Evolutionary conservation across 1,140 invertebrate genomes (phyloP), one percentile per base, ranked within the genome.

Genomic region (Zaprionus taronus): DNA sequence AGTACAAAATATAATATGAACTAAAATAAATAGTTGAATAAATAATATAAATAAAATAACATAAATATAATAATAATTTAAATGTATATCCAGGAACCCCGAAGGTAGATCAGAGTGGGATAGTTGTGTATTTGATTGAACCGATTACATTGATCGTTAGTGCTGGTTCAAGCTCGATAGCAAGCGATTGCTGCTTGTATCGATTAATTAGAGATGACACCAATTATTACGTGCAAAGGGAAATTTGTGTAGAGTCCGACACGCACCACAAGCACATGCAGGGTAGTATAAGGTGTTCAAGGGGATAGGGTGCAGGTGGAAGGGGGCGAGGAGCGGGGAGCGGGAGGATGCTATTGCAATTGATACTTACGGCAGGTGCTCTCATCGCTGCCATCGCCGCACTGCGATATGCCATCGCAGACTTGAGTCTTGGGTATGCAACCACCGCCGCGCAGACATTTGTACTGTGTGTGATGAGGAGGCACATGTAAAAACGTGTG

Each of bases 351-450:
- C 20, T 24, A 9, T 12, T 20, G 47, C 22, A 51, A 24, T 24
- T 22, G 14, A 47, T 67, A 91, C 93, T 94, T 94, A 94, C 94
- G 77, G 79, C 95, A 96, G 78, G 94, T 90, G 57, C 94, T 93
- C 93, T 97, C 97, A 92, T 98, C 97, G 93, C 95, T 96, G 41
- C 94, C 94, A 93, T 96, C 95, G 44, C 94, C 93, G 93, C 97
- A 98, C 92, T 98, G 96, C 49, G 91, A 84, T 67, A 93, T 92
- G 64, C 94, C 94, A 93, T 98, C 95, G 93, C 97, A 98, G 72
- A 94, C 93, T 60, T 91, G 91, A 5, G 90, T 91, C 77, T 94
- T 93, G 26, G 80, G 82, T 61, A 95, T 91, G 83, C 93, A 94
- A 67, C 93, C 93, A 57, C 92, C 93, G 72, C 92, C 82, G 60